Percentiles rank a stretch among this genome's conserved stretches.
Evolutionary conservation across 2,888 invertebrate species (phyloP).

Genomic region (Drosophila nigricruria): DNA sequence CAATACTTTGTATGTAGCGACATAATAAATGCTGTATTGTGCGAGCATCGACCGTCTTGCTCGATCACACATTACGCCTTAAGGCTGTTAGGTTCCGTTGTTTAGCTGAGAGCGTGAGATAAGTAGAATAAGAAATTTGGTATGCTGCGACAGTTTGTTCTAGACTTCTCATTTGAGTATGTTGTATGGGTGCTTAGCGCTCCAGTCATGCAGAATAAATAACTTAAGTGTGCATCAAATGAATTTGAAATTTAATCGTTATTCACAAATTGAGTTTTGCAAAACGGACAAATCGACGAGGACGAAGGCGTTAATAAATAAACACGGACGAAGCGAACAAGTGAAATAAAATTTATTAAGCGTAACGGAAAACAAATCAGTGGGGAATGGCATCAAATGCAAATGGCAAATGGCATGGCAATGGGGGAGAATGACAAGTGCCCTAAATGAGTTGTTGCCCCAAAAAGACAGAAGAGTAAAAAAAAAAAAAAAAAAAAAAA

Average conservation of each 20-base stretch:
- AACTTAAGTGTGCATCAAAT: background rate
- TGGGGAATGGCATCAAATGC: constrained; percentile 2
- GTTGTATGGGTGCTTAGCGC: background rate
- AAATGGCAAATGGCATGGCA: background rate
- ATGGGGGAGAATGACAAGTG: constrained; percentile 33
- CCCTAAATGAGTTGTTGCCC: constrained; percentile 30
- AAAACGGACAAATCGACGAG: constrained; percentile 1
- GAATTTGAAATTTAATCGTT: background rate
- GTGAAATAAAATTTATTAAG: constrained; percentile 42
- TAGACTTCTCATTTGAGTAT: background rate
- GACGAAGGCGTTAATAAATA: constrained; percentile 41
- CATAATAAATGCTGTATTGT: no score
- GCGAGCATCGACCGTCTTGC: background rate
- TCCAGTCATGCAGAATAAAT: background rate
- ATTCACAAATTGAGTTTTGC: constrained; percentile 5
- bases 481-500: no score
- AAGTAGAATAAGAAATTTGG: background rate
- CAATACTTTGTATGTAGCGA: no score
- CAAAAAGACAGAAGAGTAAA: constrained; percentile 1
- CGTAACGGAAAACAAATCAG: constrained; percentile 29
- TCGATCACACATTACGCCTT: background rate
- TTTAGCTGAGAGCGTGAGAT: background rate
- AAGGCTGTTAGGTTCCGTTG: background rate
- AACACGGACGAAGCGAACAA: constrained; percentile 10
- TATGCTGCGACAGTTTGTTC: background rate